Evolutionary conservation across 2,888 invertebrate genomes (phyloP), one percentile per base, ranked within the genome.

Genomic region (Ormia ochracea): DNA sequence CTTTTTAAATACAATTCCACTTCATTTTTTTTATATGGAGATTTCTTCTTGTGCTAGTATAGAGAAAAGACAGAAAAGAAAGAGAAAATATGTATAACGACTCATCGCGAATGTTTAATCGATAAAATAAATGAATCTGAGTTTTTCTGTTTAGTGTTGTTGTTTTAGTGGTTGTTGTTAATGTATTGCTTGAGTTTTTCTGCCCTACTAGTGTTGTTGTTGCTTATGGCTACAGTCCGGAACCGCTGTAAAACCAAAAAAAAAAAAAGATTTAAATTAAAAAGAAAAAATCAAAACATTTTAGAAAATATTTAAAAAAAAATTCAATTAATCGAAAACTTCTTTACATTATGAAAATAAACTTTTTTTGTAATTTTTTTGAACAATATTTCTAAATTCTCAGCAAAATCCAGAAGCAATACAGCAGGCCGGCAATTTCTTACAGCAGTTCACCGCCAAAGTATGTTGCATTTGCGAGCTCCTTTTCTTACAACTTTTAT

Each of bases 81-180:
- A 38, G 9, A 28, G 38, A 19, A 28, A 66, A 36, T 21, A 45
- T 65, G 26, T 38, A n/a, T 63, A 41, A 41, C 66, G n/a, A 63
- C 31, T 81, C 73, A 59, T 68, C 58, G 80, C 76, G 74, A 87
- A 87, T 87, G 87, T 87, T 87, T 87, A 87, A 87, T 87, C 87
- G 87, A 87, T 87, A 87, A 87, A 87, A 86, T 86, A 87, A 21
- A 85, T 85, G 85, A 86, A 86, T 81, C 81, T 78, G 59, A 12
- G 54, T 43, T 54, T 33, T 38, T 14, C 41, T 45, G 23, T 70
- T 59, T 82, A 50, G 74, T 69, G 38, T 69, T 76, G n/a, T 58
- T 69, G 23, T 73, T 56, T 17, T 26, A 68, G 52, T 75, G 66
- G 54, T 69, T 76, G 41, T 68, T 70, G 45, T 66, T 54, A 33